Percentiles rank a stretch among this genome's conserved stretches.
phyloP scores from a whole-genome alignment of 2,888 invertebrate species.

The Ormyrus nitidulus region DNA sequence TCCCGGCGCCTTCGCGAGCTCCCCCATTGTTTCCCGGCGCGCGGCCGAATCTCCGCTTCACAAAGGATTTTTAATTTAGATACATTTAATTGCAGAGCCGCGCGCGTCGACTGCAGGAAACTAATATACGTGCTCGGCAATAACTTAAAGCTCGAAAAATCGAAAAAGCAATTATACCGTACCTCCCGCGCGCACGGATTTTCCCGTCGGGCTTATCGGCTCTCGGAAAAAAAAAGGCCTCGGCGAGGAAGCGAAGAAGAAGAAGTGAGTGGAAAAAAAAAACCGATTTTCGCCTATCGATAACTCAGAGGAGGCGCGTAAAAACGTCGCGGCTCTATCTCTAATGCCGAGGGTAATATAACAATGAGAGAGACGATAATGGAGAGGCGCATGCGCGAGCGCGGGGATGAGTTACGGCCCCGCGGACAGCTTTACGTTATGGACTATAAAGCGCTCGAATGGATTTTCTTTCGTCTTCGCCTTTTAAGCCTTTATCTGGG shows the following conservation, averaged over 20 bases:
- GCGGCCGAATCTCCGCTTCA: neutral
- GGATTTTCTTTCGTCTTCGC: too few species aligned
- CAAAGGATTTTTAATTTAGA: neutral
- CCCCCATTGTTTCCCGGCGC: neutral
- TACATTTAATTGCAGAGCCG: neutral
- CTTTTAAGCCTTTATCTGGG: too few species aligned
- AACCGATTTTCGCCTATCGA: conserved; percentile 39
- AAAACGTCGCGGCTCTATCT: conserved; percentile 14
- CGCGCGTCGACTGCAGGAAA: neutral
- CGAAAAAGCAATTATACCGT: neutral
- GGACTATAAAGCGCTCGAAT: conserved; percentile 49
- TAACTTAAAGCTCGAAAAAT: conserved; percentile 34
- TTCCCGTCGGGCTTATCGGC: too few species aligned
- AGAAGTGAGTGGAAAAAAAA: neutral
- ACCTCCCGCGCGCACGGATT: too few species aligned
- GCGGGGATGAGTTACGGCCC: conserved; percentile 58
- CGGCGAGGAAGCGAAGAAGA: too few species aligned
- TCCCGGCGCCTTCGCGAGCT: neutral
- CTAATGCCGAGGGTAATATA: neutral
- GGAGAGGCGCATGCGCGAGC: conserved; percentile 1
- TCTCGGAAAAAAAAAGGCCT: too few species aligned
- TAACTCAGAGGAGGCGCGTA: conserved; percentile 14
- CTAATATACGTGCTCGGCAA: conserved; percentile 10
- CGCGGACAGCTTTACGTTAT: conserved; percentile 59
- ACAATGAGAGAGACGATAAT: conserved; percentile 15